Base-by-base conservation (phyloP, 2,888 invertebrate species). In the Reticulitermes lucifugus region DNA sequence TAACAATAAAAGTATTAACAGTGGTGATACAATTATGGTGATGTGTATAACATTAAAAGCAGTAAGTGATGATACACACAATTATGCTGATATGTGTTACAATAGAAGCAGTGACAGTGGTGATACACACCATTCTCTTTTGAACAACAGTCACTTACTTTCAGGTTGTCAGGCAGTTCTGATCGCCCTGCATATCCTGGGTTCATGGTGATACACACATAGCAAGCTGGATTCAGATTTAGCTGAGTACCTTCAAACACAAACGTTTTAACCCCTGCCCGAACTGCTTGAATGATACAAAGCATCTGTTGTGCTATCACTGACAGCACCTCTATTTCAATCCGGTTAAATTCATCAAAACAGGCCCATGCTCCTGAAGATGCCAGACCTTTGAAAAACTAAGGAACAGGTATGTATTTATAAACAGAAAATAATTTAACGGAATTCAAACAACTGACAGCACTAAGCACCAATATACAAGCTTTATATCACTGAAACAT, bases 341-440 rank as follows among this genome's bases (percentile, higher is more conserved):
- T 96, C 86, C 96, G 92, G 90, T 97, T 97, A 90, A 97, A 97
- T 90, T 97, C 97, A 89, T 97, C 97, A 90, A 97, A 97, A 90
- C 97, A 97, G 0, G 95, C 96, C 97, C 97, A 97, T 0, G 96
- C 96, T 10, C 97, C 97, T 86, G 96, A 94, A 0, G 96, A 94
- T 3, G 97, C 96, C 79, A 97, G 91, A 0, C 97, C 96, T 91
- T 96, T 96, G 90, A 96, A 96, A 88, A 92, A 92, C 91, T 92
- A 88, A 90, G 94, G 2, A 65, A 65, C n/a, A 65, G n/a, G n/a
- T 46, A 46, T 4, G 12, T 12, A 46, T 46, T 46, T 46, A 46
- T 46, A 46, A 46, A 46, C 46, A 46, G 9, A 46, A 46, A 12
- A 46, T 46, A 46, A 46, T 46, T 2, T 12, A 46, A 46, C 12